phyloP scores from a whole-genome alignment of 2,113 vertebrate species.

The Cephalopholis sonnerati region DNA sequence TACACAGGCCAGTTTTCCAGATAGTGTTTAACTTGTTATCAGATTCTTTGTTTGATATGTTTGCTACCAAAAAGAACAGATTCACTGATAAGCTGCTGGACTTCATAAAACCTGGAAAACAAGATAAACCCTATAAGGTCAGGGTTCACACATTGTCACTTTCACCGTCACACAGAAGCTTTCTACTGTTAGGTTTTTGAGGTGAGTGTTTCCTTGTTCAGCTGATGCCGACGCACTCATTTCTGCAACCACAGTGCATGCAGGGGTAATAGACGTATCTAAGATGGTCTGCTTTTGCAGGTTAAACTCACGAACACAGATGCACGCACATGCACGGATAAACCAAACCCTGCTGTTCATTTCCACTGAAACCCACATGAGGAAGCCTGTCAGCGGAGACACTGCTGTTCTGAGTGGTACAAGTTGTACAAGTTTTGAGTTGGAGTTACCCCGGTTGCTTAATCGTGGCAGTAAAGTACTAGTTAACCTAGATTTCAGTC shows the following conservation, averaged over 20 bases:
- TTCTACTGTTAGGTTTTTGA: slow-evolving; percentile 52
- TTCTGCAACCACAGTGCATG: slow-evolving; percentile 45
- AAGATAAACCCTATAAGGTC: not conserved
- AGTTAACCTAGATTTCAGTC: not conserved
- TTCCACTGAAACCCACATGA: slow-evolving; percentile 17
- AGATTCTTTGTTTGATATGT: not conserved
- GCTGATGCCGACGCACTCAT: not conserved
- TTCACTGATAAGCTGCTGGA: not conserved
- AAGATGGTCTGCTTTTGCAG: not conserved
- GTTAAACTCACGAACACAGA: not conserved
- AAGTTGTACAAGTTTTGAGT: too few relatives aligned
- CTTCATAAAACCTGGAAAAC: not conserved
- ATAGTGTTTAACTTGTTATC: not conserved
- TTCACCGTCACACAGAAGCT: slow-evolving; percentile 21
- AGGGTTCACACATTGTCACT: slow-evolving; percentile 12
- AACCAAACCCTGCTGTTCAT: not conserved
- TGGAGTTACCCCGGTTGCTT: too few relatives aligned
- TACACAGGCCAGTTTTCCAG: not conserved
- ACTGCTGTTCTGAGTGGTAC: too few relatives aligned
- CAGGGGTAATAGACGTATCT: not conserved
- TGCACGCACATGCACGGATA: not conserved
- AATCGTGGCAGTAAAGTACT: not conserved
- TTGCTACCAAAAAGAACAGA: not conserved
- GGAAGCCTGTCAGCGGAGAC: not conserved
- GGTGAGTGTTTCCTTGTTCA: slow-evolving; percentile 29